These are phyloP conservation scores for Otolemur garnettii DNA, from an alignment of 2,113 vertebrate genomes.

Conservation along the genomic window DNA sequence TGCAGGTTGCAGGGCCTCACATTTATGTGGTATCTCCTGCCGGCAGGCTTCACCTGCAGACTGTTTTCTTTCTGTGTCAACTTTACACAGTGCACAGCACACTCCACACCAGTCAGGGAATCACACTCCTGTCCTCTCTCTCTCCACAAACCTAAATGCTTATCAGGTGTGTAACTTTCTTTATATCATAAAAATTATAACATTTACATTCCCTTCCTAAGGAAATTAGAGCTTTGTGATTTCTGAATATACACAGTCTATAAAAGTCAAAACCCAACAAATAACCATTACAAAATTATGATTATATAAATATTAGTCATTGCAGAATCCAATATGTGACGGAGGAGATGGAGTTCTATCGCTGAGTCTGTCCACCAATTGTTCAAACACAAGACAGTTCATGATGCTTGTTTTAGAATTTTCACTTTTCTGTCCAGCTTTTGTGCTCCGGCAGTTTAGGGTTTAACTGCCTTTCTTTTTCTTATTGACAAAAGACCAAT, in stretches of 20 bases:
- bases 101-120: neutral
- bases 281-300: neutral
- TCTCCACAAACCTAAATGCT: neutral
- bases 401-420: neutral
- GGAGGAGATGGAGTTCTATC: neutral
- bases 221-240: conserved; percentile 33
- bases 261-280: conserved; percentile 18
- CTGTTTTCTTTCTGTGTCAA: neutral
- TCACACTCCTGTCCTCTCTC: neutral
- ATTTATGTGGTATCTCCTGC: neutral
- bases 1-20: neutral
- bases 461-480: neutral
- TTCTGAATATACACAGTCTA: neutral
- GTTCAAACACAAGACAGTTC: neutral
- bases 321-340: neutral
- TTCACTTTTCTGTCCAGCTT: neutral
- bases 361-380: neutral
- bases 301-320: neutral
- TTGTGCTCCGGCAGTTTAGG: neutral
- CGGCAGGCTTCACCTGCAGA: neutral
- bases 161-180: neutral
- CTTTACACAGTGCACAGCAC: neutral
- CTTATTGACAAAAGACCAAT: conserved; percentile 28
- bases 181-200: neutral
- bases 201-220: conserved; percentile 9